Conservation (phyloP, 2,888 invertebrate genomes). For the Eilema depressum region DNA sequence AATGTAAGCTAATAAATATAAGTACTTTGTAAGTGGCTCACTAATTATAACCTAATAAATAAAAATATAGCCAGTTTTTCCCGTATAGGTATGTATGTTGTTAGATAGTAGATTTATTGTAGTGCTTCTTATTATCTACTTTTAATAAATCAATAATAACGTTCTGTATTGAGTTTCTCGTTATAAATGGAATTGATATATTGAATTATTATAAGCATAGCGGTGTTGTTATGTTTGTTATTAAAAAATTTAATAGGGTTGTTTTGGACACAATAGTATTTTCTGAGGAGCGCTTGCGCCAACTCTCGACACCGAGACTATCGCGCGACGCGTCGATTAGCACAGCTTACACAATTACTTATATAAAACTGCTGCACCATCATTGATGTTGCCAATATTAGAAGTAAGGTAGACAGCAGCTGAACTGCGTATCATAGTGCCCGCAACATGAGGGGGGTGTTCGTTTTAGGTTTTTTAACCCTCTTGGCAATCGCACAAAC, state of each 20-base stretch:
- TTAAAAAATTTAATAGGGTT: constrained; percentile 24
- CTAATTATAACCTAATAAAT: not conserved
- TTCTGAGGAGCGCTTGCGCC: constrained; percentile 57
- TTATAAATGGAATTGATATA: not conserved
- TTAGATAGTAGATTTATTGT: not conserved
- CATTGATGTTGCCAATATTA: constrained; percentile 77
- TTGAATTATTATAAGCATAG: not conserved
- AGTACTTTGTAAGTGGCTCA: too few species aligned
- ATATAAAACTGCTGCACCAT: constrained; percentile 84
- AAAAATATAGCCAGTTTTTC: not conserved
- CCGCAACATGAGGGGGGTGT: constrained; percentile 71
- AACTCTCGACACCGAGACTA: constrained; percentile 59
- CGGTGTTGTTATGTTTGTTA: not conserved
- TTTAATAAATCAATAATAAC: not conserved
- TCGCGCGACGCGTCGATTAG: constrained; percentile 75
- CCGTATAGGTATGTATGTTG: too few species aligned
- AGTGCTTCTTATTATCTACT: not conserved
- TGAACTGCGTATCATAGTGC: constrained; percentile 53
- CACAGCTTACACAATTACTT: constrained; percentile 82
- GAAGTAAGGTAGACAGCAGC: constrained; percentile 66
- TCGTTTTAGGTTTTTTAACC: constrained; percentile 68
- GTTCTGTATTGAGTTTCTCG: not conserved
- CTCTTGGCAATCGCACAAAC: constrained; percentile 64
- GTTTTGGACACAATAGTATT: constrained; percentile 33
- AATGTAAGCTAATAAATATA: too few species aligned